Evolutionary conservation across 2,888 invertebrate genomes (phyloP), one percentile per base, ranked within the genome.

Genomic region (Zelleria hepariella): DNA sequence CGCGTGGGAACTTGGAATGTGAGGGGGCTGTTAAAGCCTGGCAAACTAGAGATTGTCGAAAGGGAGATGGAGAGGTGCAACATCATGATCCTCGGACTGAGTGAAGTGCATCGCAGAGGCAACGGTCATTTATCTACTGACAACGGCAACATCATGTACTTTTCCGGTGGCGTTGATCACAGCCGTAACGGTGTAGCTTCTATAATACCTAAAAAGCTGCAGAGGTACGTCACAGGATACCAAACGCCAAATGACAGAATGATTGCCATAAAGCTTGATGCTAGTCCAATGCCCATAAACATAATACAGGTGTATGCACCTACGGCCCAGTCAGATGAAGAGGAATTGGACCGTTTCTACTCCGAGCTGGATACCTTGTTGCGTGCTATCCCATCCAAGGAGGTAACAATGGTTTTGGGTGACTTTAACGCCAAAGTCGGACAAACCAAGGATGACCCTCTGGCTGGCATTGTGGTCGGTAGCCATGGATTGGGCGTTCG

Each of bases 291-390:
- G 57, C 6, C 6, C 2, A 2, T 25, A 21, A 54, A 54, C 54
- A 54, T 54, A 21, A 23, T 54, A 10, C 54, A 54, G 26, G 26
- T 54, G 54, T 54, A 54, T 26, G 54, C 54, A 7, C 25, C 54
- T 54, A 54, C 25, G 5, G 15, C 26, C n/a, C 24, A 54, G 18
- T 24, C 54, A 18, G 18, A 8, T n/a, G 54, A 54, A 18, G 54
- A 54, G 10, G 54, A 26, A 15, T n/a, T n/a, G 2, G 18, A 24
- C 5, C 7, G 26, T 8, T 54, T 54, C 26, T 54, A 54, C 7
- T 7, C 25, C 26, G 5, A 24, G 18, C 54, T 54, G 10, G 54
- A 24, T n/a, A 21, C 10, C 15, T 3, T 26, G 10, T 10, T 54
- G 10, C 7, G 10, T 10, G 18, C 15, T 4, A 18, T 25, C 5